A percentile compares a stretch with the other conserved stretches of the same genome.
phyloP scores from a whole-genome alignment of 1,140 invertebrate genomes.

The Drosophila yakuba region DNA sequence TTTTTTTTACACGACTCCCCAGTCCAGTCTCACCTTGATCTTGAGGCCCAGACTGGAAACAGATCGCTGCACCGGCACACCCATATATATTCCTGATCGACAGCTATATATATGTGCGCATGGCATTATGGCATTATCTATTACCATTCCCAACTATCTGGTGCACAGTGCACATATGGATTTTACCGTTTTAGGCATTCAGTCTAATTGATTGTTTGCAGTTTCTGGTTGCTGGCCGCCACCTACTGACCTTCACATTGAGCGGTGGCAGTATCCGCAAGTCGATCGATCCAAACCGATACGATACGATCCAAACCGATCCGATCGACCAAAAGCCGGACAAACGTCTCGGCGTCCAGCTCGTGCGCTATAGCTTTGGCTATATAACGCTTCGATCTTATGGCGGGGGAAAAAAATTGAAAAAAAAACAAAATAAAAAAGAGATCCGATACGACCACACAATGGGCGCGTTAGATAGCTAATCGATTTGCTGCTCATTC shows the following conservation, averaged over 20 bases:
- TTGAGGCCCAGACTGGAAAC: conserved; percentile 38
- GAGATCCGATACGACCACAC: conserved; percentile 66
- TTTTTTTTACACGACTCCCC: not conserved
- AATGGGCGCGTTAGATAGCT: conserved; percentile 82
- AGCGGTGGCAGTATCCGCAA: conserved; percentile 72
- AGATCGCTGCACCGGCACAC: conserved; percentile 21
- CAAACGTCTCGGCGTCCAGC: conserved; percentile 70
- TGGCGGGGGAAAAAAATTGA: not conserved
- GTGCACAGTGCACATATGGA: conserved; percentile 56
- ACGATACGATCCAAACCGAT: conserved; percentile 18
- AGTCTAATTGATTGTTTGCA: conserved; percentile 77
- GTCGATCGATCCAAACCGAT: conserved; percentile 42
- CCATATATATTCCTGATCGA: conserved; percentile 45
- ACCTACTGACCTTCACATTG: conserved; percentile 83
- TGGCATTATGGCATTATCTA: conserved; percentile 25
- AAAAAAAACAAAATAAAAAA: conserved; percentile 6
- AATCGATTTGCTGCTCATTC: conserved; percentile 83
- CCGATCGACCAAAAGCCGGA: conserved; percentile 58
- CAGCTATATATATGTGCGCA: conserved; percentile 12
- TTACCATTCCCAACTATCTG: conserved; percentile 27
- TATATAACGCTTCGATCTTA: conserved; percentile 10
- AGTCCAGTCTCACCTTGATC: conserved; percentile 43
- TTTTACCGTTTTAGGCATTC: conserved; percentile 75
- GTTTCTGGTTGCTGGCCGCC: conserved; percentile 72
- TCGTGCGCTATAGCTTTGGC: conserved; percentile 44